A percentile compares a stretch with the other conserved stretches of the same genome.
Conservation (phyloP, 1,140 invertebrate species). For the Tetraneura akinire region DNA sequence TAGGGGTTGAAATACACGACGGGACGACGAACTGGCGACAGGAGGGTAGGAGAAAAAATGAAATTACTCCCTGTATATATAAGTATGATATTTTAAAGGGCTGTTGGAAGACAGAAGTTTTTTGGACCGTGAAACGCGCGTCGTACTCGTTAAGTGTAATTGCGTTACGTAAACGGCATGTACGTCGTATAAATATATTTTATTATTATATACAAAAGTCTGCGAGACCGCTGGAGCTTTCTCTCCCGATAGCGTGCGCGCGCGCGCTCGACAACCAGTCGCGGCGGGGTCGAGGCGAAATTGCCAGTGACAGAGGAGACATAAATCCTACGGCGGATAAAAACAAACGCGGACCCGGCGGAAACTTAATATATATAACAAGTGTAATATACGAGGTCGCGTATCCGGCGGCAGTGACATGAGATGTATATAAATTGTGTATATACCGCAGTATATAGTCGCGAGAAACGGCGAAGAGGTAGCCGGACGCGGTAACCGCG, state of each 20-base stretch:
- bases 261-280: no score
- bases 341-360: constrained; percentile 26
- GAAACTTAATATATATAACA: constrained; percentile 5
- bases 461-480: neutral
- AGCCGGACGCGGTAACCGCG: neutral
- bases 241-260: no score
- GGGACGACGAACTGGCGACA: neutral
- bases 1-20: neutral
- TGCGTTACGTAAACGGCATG: constrained; percentile 48
- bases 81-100: neutral
- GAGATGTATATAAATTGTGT: neutral
- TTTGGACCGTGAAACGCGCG: constrained; percentile 45
- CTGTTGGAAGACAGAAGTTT: constrained; percentile 13
- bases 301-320: constrained; percentile 48
- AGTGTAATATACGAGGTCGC: constrained; percentile 43
- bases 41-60: constrained; percentile 3
- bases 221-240: no score
- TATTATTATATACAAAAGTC: no score
- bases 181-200: neutral
- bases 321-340: constrained; percentile 49
- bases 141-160: constrained; percentile 49
- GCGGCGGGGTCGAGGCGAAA: neutral
- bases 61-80: constrained; percentile 27
- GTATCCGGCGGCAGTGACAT: constrained; percentile 16
- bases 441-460: neutral